phyloP scores from a whole-genome alignment of 2,113 vertebrate genomes.

The Carassius gibelio region DNA sequence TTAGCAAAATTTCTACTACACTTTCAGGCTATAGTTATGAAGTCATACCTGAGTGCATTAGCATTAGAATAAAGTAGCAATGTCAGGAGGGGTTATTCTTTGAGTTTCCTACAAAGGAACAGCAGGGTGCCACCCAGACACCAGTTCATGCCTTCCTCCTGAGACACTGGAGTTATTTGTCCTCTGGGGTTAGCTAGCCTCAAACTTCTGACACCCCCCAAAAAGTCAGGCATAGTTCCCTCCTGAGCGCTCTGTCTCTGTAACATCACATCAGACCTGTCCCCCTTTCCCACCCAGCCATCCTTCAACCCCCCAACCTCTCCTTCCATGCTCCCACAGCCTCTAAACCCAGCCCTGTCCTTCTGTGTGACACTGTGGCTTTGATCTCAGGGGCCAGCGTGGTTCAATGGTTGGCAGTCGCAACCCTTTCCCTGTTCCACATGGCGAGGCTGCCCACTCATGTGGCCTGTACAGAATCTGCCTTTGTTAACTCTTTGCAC shows the following conservation, averaged over 20 bases:
- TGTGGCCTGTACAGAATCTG: slow-evolving; percentile 51
- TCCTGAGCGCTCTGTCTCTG: not conserved
- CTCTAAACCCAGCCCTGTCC: slow-evolving; percentile 12
- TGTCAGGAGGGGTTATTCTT: slow-evolving; percentile 38
- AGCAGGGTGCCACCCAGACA: slow-evolving; percentile 42
- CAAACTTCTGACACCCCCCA: slow-evolving; percentile 33
- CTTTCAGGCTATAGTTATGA: not conserved
- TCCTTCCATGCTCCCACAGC: slow-evolving; percentile 14
- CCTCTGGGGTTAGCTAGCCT: slow-evolving; percentile 29
- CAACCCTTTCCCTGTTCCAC: slow-evolving; percentile 55
- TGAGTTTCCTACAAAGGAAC: slow-evolving; percentile 45
- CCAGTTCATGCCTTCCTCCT: slow-evolving; percentile 38
- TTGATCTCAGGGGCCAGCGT: slow-evolving; percentile 51
- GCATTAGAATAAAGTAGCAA: slow-evolving; percentile 50
- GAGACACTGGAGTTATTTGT: slow-evolving; percentile 44
- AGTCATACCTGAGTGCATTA: slow-evolving; percentile 55
- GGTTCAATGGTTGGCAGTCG: slow-evolving; percentile 52
- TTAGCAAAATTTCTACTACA: not conserved
- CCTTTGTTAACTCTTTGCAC: slow-evolving; percentile 48
- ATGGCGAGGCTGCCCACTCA: slow-evolving; percentile 57
- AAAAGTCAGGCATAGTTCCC: slow-evolving; percentile 17
- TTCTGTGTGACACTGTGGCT: slow-evolving; percentile 30
- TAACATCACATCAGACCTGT: slow-evolving; percentile 5
- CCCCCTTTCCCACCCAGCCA: slow-evolving; percentile 7
- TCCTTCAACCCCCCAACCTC: not conserved